Evolutionary conservation across 2,888 invertebrate species (phyloP), one percentile per base, ranked within the genome.

Genomic region (Tuberolachnus salignus): DNA sequence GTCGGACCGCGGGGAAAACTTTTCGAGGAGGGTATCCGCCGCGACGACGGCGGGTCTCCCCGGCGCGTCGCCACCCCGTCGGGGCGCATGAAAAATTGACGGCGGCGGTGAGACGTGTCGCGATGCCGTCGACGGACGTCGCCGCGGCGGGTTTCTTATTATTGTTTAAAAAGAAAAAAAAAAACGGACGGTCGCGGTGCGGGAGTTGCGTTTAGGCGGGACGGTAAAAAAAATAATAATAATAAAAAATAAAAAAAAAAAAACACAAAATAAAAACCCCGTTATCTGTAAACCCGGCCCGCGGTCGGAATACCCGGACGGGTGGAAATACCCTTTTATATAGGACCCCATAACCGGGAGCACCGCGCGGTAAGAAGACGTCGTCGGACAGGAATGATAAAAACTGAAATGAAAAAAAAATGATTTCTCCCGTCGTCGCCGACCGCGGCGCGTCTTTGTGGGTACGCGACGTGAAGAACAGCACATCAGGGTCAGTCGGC

Each of bases 401-500:
- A 23, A 49, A 46, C 23, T 14, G 21, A 64, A 46, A 14, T 4
- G 21, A 21, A 55, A 55, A 55, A 57, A 57, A 70, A 70, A 44
- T n/a, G 23, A 57, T 44, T 46, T 57, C 57, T 55, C 34, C 34
- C 55, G 21, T 44, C 55, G 34, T 16, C 34, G 34, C 6, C 34
- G 34, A 34, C 34, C 66, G 46, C 14, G 23, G 34, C 14, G 51
- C 14, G 44, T 23, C 57, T 57, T 42, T 19, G 53, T 23, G 46
- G 34, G 19, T 14, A 53, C 49, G 21, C 61, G 71, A 3, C 9
- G 19, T 61, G 49, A 61, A 72, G 21, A 72, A 72, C 57, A 64
- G 55, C 75, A 66, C 66, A 64, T 75, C 55, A 57, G 66, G 75
- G 75, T 67, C 75, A 67, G 66, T 67, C 26, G 44, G 34, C 55